These are phyloP conservation scores for Chondrosia reniformis DNA, from an alignment of 37 sponge, comb jelly and placozoan genomes.

Conservation along the genomic window DNA sequence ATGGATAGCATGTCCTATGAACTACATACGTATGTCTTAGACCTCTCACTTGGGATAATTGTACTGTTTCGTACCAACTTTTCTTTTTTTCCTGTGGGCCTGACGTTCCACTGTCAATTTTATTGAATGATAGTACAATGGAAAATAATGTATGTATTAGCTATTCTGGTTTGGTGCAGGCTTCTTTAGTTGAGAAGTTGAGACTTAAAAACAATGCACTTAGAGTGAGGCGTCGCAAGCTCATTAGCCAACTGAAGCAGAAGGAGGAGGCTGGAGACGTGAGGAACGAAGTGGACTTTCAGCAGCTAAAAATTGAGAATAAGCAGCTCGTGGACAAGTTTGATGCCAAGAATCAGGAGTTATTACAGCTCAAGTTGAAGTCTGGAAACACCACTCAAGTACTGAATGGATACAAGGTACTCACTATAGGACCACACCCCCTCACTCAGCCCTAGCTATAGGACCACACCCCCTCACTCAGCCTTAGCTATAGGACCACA, in stretches of 20 bases:
- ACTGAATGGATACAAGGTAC: conserved; percentile 82
- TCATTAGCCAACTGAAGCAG: conserved; percentile 79
- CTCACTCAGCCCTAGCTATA: conserved; percentile 50
- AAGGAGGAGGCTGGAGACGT: conserved; percentile 95
- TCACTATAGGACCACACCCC: neutral
- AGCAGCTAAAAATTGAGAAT: conserved; percentile 96
- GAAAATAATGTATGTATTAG: no score
- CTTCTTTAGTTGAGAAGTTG: conserved; percentile 82
- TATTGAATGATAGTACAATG: no score
- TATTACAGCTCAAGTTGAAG: conserved; percentile 87
- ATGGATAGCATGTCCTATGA: neutral
- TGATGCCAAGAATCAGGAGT: conserved; percentile 92
- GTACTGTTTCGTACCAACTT: no score
- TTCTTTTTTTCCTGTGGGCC: no score
- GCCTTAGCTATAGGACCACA: no score
- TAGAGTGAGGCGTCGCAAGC: conserved; percentile 68
- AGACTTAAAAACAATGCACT: conserved; percentile 85
- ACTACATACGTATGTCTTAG: neutral
- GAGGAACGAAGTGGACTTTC: conserved; percentile 88
- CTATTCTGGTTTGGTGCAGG: conserved; percentile 42
- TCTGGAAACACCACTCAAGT: conserved; percentile 92
- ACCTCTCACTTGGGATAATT: no score
- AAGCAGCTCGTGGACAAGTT: conserved; percentile 81
- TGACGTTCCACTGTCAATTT: no score
- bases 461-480: conserved; percentile 40